These are phyloP conservation scores for Watsonalla cultraria DNA, from an alignment of 2,888 invertebrate genomes.

Conservation along the genomic window DNA sequence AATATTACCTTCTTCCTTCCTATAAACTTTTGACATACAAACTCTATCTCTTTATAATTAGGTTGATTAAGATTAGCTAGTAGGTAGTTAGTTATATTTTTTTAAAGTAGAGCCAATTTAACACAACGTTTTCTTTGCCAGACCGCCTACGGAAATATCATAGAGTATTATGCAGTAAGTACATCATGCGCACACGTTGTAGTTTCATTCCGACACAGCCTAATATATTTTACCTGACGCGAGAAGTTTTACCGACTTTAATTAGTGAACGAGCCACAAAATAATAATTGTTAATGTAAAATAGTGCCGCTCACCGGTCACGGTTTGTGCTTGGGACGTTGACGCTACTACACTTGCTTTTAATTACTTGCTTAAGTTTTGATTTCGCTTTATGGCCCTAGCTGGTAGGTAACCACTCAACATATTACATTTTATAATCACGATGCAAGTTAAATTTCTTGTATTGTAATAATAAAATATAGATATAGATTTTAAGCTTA, in stretches of 20 bases:
- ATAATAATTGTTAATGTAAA: slow-evolving; percentile 67
- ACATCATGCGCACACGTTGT: not conserved
- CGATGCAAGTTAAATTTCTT: too few relatives aligned
- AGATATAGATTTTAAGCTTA: not conserved
- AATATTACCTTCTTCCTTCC: too few relatives aligned
- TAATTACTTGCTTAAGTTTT: slow-evolving; percentile 32
- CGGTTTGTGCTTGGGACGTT: slow-evolving; percentile 54
- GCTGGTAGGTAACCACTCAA: not conserved
- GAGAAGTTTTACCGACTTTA: slow-evolving; percentile 48
- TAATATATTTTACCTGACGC: slow-evolving; percentile 21
- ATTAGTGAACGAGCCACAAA: slow-evolving; percentile 57
- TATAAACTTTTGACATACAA: too few relatives aligned
- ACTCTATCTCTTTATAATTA: too few relatives aligned
- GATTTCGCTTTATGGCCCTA: slow-evolving; percentile 34
- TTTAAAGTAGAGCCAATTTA: too few relatives aligned
- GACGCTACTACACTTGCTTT: slow-evolving; percentile 40
- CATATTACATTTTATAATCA: too few relatives aligned
- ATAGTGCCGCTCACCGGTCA: slow-evolving; percentile 58
- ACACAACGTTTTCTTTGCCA: too few relatives aligned
- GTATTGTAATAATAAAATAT: not conserved
- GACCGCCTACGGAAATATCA: not conserved
- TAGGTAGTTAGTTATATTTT: too few relatives aligned
- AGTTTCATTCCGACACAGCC: slow-evolving; percentile 10
- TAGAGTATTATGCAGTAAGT: not conserved
- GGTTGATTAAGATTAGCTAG: too few relatives aligned